Evolutionary conservation across 2,888 invertebrate genomes (phyloP), one percentile per base, ranked within the genome.

Genomic region (Clistopyga incitator): DNA sequence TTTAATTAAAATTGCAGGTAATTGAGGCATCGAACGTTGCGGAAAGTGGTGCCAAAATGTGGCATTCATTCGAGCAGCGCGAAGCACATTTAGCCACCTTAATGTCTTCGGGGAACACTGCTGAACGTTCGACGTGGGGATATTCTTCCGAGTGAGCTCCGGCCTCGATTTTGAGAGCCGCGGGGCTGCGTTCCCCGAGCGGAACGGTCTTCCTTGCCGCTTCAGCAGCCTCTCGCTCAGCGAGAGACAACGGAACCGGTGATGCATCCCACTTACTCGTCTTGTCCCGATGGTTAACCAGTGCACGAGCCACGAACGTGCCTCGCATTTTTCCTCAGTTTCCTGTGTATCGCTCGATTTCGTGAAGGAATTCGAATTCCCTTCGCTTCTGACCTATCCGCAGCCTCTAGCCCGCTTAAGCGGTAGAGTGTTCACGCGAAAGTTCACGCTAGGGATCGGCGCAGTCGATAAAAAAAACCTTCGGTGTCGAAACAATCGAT

Each of bases 241-340:
- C 76, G 56, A 38, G 61, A 52, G 79, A 77, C 78, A 83, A 81
- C 76, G 72, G 74, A 83, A 77, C 80, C 84, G 82, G 78, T 86
- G 82, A 86, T 86, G 86, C 82, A 84, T 84, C 72, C 82, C 67
- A 83, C 82, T 82, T 81, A 68, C 64, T 75, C 80, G 80, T 86
- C 81, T 82, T 82, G 72, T 78, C 70, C 81, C 82, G 72, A 81
- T 84, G 61, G 77, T 81, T 82, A 81, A 80, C 78, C 68, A 61
- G 78, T 80, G 80, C 80, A 79, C 81, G 52, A 70, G 82, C 78
- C 67, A 64, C 67, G 68, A 82, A 78, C 78, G 74, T 74, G 64
- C 61, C 56, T 34, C 45, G 64, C 34, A 82, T 72, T 65, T 72
- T 34, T 72, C 38, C 38, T 3, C 18, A 29, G 50, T 72, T 59